Evolutionary conservation across 2,888 invertebrate species (phyloP).

Genomic region (Phytoseiulus persimilis): DNA sequence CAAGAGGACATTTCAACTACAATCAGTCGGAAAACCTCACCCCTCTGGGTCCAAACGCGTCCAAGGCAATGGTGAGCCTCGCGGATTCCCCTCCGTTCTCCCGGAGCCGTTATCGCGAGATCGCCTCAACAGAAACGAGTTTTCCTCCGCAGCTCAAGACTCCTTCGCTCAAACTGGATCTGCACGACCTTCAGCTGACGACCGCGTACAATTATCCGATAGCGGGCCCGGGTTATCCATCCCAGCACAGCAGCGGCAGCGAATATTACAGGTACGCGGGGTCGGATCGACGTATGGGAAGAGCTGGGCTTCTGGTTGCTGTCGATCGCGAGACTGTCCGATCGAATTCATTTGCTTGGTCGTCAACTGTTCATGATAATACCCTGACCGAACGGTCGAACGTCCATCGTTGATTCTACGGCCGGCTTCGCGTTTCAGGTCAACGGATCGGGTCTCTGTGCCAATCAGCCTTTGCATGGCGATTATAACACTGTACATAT

Average conservation of each 20-base stretch:
- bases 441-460: constrained; percentile 62
- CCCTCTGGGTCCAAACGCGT: neutral
- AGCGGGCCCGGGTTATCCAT: neutral
- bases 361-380: neutral
- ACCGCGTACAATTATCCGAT: constrained; percentile 28
- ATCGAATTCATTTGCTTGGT: neutral
- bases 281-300: neutral
- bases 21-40: neutral
- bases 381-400: neutral
- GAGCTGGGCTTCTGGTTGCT: neutral
- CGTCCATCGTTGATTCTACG: neutral
- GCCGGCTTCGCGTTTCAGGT: constrained; percentile 12
- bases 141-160: constrained; percentile 12
- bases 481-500: constrained; percentile 77
- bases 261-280: constrained; percentile 34
- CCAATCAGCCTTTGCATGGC: constrained; percentile 78
- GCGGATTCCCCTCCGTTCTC: neutral
- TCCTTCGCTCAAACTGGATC: constrained; percentile 36
- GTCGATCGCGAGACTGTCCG: neutral
- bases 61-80: neutral
- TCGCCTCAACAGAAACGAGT: neutral
- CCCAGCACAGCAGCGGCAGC: constrained; percentile 31
- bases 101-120: neutral
- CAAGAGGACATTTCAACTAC: neutral
- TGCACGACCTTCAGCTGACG: constrained; percentile 31